Evolutionary conservation across 1,140 invertebrate species (phyloP).

Genomic region (Lepeophtheirus salmonis): DNA sequence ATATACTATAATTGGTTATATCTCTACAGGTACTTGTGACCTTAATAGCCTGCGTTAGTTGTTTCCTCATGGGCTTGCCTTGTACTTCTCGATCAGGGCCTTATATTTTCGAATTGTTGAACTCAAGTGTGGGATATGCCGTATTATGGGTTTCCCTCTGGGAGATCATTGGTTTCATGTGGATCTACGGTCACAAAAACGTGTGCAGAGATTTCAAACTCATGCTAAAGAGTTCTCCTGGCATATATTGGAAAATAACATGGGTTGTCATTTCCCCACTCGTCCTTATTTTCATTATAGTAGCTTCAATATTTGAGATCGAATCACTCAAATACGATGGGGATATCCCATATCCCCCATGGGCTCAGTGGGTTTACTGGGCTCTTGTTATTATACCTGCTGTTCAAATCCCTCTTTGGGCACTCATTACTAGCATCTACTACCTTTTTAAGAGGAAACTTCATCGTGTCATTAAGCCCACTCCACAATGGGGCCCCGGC

Average conservation of each 20-base stretch:
- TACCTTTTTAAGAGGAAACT: slow-evolving; percentile 16
- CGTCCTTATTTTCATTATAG: slow-evolving; percentile 11
- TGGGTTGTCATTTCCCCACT: slow-evolving; percentile 15
- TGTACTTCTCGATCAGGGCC: slow-evolving; percentile 46
- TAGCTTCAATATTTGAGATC: slow-evolving; percentile 12
- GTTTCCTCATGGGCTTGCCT: slow-evolving; percentile 49
- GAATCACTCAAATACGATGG: slow-evolving; percentile 4
- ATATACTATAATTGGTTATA: neutral
- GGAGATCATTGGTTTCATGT: slow-evolving; percentile 29
- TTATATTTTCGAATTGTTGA: slow-evolving; percentile 29
- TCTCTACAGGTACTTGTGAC: slow-evolving; percentile 28
- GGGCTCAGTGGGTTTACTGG: slow-evolving; percentile 1
- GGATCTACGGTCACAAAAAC: slow-evolving; percentile 30
- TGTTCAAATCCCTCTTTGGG: slow-evolving; percentile 13
- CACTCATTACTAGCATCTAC: slow-evolving; percentile 8
- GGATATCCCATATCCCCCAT: slow-evolving; percentile 12
- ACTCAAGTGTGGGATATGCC: slow-evolving; percentile 22
- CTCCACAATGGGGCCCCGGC: slow-evolving; percentile 20
- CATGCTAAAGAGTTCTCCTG: slow-evolving; percentile 26
- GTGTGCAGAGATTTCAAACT: slow-evolving; percentile 29
- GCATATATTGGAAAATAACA: slow-evolving; percentile 3
- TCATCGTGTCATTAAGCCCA: slow-evolving; percentile 17
- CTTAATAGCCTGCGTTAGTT: slow-evolving; percentile 42
- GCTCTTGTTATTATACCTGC: slow-evolving; percentile 14
- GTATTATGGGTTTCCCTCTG: slow-evolving; percentile 24